Percentiles rank a stretch among this genome's conserved stretches.
These are phyloP conservation scores for Spodoptera exigua DNA, from an alignment of 2,888 invertebrate species.

Conservation along the genomic window DNA sequence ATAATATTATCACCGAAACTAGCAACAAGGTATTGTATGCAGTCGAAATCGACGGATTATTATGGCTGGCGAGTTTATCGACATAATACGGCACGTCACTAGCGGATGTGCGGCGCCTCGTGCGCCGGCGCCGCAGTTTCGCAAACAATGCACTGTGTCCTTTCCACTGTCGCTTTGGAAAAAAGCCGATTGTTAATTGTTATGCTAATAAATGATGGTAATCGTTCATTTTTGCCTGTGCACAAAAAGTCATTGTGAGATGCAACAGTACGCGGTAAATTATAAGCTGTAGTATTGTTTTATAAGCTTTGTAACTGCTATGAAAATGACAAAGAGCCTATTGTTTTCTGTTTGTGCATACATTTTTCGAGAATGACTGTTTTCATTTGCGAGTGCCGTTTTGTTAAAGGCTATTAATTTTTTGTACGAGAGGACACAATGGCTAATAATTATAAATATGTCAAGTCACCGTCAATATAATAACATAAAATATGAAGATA, in stretches of 20 bases:
- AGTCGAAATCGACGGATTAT: conserved; percentile 68
- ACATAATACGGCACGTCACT: conserved; percentile 75
- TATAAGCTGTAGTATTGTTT: conserved; percentile 26
- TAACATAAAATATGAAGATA: too few species aligned
- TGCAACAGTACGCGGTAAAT: conserved; percentile 31
- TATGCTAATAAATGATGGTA: conserved; percentile 73
- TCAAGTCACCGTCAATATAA: too few species aligned
- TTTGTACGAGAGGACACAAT: too few species aligned
- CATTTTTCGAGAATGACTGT: conserved; percentile 21
- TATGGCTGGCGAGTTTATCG: conserved; percentile 70
- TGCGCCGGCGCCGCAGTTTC: conserved; percentile 78
- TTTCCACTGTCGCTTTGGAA: conserved; percentile 73
- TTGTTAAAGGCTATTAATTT: too few species aligned
- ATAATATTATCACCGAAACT: conserved; percentile 59
- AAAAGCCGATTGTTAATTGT: conserved; percentile 81
- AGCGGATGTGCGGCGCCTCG: conserved; percentile 80
- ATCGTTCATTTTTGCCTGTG: conserved; percentile 60
- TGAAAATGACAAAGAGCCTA: conserved; percentile 37
- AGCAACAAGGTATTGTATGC: conserved; percentile 63
- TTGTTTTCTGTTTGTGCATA: conserved; percentile 30
- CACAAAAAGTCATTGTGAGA: conserved; percentile 53
- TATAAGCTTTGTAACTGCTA: conserved; percentile 31
- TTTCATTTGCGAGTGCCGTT: neutral
- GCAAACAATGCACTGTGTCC: conserved; percentile 82
- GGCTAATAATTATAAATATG: too few species aligned